Percentiles rank a stretch among this genome's conserved stretches.
Conservation (phyloP, 2,797 vertebrate genomes). For the Glossophaga mutica region DNA sequence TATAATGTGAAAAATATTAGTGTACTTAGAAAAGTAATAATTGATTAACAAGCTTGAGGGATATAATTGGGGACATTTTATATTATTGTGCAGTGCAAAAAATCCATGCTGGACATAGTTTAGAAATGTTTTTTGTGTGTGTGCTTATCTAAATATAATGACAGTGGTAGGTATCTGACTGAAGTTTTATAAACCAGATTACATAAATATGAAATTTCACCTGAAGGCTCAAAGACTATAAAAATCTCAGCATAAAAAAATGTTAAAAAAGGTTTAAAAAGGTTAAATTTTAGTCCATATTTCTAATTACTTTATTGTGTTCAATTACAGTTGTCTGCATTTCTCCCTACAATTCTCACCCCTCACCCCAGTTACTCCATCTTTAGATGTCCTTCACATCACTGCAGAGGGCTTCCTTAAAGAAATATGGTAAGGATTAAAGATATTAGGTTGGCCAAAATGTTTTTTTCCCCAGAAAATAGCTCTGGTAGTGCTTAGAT, state of each 20-base stretch:
- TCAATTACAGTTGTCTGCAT: too few relatives aligned
- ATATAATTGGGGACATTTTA: not conserved
- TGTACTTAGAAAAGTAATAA: not conserved
- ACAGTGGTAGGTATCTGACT: not conserved
- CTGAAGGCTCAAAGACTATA: not conserved
- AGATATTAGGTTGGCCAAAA: not conserved
- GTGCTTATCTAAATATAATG: not conserved
- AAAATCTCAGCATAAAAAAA: not conserved
- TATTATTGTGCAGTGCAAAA: not conserved
- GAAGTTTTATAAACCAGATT: not conserved
- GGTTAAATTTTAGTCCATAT: not conserved
- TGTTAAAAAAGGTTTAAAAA: too few relatives aligned
- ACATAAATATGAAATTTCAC: conserved; percentile 2
- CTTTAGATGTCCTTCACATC: not conserved
- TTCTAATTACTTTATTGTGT: too few relatives aligned
- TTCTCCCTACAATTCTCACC: too few relatives aligned
- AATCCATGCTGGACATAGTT: not conserved
- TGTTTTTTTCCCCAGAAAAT: not conserved
- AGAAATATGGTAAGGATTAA: not conserved
- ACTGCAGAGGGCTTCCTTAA: not conserved
- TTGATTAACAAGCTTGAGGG: not conserved
- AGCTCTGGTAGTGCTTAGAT: too few relatives aligned
- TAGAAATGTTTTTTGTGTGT: not conserved
- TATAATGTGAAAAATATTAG: not conserved
- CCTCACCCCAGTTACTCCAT: not conserved